A percentile compares a stretch with the other conserved stretches of the same genome.
Conservation (phyloP, 2,888 invertebrate species). For the Apodemia hepburni region DNA sequence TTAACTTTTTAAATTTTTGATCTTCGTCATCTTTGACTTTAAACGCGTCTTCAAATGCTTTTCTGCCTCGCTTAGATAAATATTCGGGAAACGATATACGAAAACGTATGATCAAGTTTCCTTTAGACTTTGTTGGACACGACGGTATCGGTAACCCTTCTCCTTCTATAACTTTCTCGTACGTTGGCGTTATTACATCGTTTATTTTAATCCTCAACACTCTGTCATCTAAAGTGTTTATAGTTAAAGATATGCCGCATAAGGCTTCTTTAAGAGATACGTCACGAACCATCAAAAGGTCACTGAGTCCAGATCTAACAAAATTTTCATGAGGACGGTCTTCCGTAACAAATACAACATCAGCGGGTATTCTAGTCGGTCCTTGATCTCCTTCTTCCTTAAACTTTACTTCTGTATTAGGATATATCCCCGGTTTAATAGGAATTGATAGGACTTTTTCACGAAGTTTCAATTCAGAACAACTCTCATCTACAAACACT, state of each 20-base stretch:
- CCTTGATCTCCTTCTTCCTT: conserved; percentile 90
- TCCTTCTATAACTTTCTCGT: conserved; percentile 83
- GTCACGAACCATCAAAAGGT: conserved; percentile 81
- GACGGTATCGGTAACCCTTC: conserved; percentile 88
- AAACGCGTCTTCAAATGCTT: conserved; percentile 64
- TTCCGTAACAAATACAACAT: conserved; percentile 59
- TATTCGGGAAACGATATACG: conserved; percentile 64
- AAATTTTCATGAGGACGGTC: conserved; percentile 77
- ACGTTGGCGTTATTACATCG: conserved; percentile 85
- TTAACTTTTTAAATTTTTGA: conserved; percentile 51
- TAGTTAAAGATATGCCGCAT: conserved; percentile 82
- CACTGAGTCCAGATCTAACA: conserved; percentile 81
- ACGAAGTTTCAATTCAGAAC: conserved; percentile 80
- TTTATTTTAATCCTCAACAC: conserved; percentile 84
- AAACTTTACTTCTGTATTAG: conserved; percentile 86
- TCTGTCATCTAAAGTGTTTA: conserved; percentile 86
- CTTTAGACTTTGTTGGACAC: conserved; percentile 80
- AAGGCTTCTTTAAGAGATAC: conserved; percentile 86
- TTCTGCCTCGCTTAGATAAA: conserved; percentile 64
- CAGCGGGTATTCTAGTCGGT: conserved; percentile 86
- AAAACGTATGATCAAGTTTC: conserved; percentile 86
- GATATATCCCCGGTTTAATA: conserved; percentile 86
- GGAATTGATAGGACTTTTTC: conserved; percentile 88
- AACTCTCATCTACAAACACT: conserved; percentile 83
- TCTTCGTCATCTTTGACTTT: conserved; percentile 54